phyloP scores from a whole-genome alignment of 37 sponge, comb jelly and placozoan genomes.

The Amphimedon queenslandica region DNA sequence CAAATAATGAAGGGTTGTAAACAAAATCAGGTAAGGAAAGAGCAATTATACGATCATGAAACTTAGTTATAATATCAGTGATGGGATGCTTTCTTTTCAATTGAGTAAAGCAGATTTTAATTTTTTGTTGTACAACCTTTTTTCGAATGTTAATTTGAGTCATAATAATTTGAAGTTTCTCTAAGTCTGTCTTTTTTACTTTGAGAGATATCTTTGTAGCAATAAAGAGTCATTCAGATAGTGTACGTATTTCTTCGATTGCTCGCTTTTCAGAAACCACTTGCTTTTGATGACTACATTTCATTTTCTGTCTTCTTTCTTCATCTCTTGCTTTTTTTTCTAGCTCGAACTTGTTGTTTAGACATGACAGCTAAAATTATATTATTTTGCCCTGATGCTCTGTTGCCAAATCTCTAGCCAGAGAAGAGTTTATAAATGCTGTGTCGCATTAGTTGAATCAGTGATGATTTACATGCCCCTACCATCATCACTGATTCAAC shows the following conservation, averaged over 20 bases:
- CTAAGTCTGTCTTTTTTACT: conserved; percentile 17
- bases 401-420: conserved; percentile 24
- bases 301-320: conserved; percentile 16
- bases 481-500: no score
- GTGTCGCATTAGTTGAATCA: no score
- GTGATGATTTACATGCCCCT: no score
- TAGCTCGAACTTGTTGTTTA: no score
- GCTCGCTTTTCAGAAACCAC: conserved; percentile 25
- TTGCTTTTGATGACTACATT: conserved; percentile 1
- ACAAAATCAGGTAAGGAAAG: neutral
- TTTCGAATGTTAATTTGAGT: conserved; percentile 1
- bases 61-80: conserved; percentile 10
- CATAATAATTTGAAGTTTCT: conserved; percentile 14
- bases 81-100: conserved; percentile 8
- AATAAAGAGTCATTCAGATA: conserved; percentile 27
- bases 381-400: conserved; percentile 23
- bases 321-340: conserved; percentile 17
- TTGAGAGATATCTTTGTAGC: conserved; percentile 19
- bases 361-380: conserved; percentile 27
- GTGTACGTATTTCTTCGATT: conserved; percentile 16
- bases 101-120: neutral
- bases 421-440: conserved; percentile 33
- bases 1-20: neutral
- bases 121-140: neutral
- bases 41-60: no score